A percentile compares a stretch with the other conserved stretches of the same genome.
Evolutionary conservation across 2,113 vertebrate genomes (phyloP).

Genomic region (Spheniscus mendiculus): DNA sequence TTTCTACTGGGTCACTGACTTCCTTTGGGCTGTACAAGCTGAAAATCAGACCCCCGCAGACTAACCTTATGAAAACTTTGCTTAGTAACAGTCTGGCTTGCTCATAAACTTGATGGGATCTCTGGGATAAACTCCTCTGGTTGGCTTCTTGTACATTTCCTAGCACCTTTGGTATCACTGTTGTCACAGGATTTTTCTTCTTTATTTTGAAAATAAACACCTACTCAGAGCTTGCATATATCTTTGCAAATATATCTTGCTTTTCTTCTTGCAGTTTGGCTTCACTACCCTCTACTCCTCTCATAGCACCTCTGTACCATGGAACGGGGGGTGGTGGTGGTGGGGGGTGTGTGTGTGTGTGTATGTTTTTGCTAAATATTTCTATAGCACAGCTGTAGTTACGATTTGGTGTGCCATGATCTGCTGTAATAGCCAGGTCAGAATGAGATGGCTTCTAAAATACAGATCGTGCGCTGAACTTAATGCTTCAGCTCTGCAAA

Average conservation of each 20-base stretch:
- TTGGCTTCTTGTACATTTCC: not conserved
- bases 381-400: not conserved
- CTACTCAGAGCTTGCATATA: not conserved
- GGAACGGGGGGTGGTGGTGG: accelerated
- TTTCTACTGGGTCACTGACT: not conserved
- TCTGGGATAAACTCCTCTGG: not conserved
- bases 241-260: not conserved
- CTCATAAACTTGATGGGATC: not conserved
- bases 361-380: not conserved
- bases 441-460: not conserved
- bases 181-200: not conserved
- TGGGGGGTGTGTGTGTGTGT: no score
- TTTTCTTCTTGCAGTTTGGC: not conserved
- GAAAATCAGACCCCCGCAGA: not conserved
- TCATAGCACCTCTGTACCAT: not conserved
- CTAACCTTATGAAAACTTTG: not conserved
- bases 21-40: not conserved
- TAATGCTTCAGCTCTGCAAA: not conserved
- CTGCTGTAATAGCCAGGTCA: not conserved
- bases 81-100: not conserved
- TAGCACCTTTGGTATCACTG: not conserved
- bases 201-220: not conserved
- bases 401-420: not conserved
- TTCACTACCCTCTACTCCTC: not conserved
- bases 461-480: accelerated